A percentile compares a stretch with the other conserved stretches of the same genome.
phyloP scores from a whole-genome alignment of 2,797 vertebrate species.

The Cossypha niveicapilla region DNA sequence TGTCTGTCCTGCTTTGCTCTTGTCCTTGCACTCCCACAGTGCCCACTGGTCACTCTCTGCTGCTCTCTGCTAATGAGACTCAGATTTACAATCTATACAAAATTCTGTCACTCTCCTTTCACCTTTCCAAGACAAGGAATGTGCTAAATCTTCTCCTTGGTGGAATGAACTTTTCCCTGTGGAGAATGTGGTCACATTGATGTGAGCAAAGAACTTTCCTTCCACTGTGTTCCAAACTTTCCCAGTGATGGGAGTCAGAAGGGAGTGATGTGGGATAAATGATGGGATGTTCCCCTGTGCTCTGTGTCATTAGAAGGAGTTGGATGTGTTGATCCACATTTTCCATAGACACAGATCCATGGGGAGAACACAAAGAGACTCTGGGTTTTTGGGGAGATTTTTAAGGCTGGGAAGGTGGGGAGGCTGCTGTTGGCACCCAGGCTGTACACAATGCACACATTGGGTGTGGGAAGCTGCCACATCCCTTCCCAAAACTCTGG shows the following conservation, averaged over 20 bases:
- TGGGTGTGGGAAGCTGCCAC: background rate
- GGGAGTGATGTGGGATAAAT: background rate
- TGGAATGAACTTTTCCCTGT: background rate
- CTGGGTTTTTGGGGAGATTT: background rate
- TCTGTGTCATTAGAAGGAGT: background rate
- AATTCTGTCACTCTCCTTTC: background rate
- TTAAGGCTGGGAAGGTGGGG: background rate
- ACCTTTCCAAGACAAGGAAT: background rate
- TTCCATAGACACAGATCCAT: accelerated
- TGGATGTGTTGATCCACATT: background rate
- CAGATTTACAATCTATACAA: background rate
- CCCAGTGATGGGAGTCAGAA: background rate
- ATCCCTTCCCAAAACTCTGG: background rate
- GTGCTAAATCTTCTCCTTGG: background rate
- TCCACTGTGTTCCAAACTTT: accelerated
- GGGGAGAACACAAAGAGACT: background rate
- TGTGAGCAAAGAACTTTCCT: background rate
- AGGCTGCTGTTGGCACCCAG: background rate
- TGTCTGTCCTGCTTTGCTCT: background rate
- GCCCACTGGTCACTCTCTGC: background rate
- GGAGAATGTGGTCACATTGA: accelerated
- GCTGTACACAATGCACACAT: accelerated
- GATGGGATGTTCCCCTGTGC: background rate
- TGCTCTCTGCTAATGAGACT: background rate
- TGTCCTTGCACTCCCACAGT: background rate